phyloP scores from a whole-genome alignment of 2,797 vertebrate species.

The Craterocephalus amniculus region DNA sequence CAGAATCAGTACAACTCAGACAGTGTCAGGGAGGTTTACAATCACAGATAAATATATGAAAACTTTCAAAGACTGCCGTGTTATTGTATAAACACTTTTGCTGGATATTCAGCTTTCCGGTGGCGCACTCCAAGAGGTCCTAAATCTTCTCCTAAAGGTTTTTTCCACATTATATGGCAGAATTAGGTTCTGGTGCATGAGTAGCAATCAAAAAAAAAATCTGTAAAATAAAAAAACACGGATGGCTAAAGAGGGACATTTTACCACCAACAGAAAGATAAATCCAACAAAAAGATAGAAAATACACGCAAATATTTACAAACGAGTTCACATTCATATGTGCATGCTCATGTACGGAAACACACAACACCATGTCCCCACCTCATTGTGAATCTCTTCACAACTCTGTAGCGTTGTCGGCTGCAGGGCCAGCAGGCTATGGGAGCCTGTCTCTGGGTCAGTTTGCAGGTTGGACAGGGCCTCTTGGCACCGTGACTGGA shows the following conservation, averaged over 20 bases:
- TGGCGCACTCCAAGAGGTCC: constrained; percentile 2
- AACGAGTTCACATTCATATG: background rate
- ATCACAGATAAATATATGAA: constrained; percentile 23
- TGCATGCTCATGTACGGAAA: constrained; percentile 12
- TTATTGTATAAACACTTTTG: constrained; percentile 26
- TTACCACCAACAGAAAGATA: background rate
- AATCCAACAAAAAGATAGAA: background rate
- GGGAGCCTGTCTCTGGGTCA: constrained; percentile 75
- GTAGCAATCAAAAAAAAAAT: background rate
- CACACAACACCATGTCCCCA: constrained; percentile 55
- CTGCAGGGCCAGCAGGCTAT: constrained; percentile 86
- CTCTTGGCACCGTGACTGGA: constrained; percentile 86
- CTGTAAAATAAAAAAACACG: constrained; percentile 10
- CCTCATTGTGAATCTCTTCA: constrained; percentile 98
- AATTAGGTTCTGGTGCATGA: background rate
- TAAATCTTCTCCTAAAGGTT: constrained; percentile 14
- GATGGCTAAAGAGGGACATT: constrained; percentile 4
- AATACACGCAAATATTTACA: constrained; percentile 2
- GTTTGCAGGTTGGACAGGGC: constrained; percentile 88
- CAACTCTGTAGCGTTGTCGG: constrained; percentile 84
- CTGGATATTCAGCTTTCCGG: constrained; percentile 1
- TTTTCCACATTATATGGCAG: constrained; percentile 3
- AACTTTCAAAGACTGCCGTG: constrained; percentile 33
- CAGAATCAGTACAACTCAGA: constrained; percentile 34
- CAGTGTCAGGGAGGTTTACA: constrained; percentile 34